Percentiles rank a stretch among this genome's conserved stretches.
Conservation (phyloP, 2,888 invertebrate genomes). For the Nymphalis polychloros region DNA sequence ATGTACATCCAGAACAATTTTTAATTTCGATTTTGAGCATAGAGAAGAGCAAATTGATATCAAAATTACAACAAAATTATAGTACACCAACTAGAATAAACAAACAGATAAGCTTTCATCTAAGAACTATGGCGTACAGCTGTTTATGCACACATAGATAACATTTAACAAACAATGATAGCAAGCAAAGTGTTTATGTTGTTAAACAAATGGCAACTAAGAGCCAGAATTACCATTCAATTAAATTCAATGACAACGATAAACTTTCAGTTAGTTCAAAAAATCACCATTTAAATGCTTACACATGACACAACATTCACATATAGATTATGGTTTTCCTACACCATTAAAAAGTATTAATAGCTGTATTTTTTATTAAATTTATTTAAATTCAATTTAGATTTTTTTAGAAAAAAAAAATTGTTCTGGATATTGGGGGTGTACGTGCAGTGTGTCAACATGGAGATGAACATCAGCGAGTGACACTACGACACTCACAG, state of each 20-base stretch:
- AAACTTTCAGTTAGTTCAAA: not conserved
- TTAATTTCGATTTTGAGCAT: constrained; percentile 46
- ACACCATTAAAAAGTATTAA: constrained; percentile 14
- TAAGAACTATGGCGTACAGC: constrained; percentile 29
- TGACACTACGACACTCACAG: constrained; percentile 81
- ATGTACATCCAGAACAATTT: constrained; percentile 77
- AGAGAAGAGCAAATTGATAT: constrained; percentile 33
- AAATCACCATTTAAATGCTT: not conserved
- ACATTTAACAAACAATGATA: constrained; percentile 17
- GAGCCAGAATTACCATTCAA: constrained; percentile 17
- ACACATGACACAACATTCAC: constrained; percentile 9
- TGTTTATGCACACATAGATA: constrained; percentile 20
- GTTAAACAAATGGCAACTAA: constrained; percentile 9
- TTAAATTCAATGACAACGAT: constrained; percentile 20
- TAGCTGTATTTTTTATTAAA: constrained; percentile 5
- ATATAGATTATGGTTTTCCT: constrained; percentile 12
- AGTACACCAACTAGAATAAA: constrained; percentile 29
- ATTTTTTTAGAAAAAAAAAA: constrained; percentile 47
- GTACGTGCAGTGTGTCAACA: constrained; percentile 76
- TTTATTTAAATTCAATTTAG: not conserved
- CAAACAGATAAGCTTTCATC: constrained; percentile 30
- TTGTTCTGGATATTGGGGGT: constrained; percentile 63
- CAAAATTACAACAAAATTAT: constrained; percentile 17
- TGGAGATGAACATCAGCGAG: constrained; percentile 74
- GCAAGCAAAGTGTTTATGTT: constrained; percentile 21